phyloP scores from a whole-genome alignment of 2,888 invertebrate genomes.

The Prionchulus punctatus region DNA sequence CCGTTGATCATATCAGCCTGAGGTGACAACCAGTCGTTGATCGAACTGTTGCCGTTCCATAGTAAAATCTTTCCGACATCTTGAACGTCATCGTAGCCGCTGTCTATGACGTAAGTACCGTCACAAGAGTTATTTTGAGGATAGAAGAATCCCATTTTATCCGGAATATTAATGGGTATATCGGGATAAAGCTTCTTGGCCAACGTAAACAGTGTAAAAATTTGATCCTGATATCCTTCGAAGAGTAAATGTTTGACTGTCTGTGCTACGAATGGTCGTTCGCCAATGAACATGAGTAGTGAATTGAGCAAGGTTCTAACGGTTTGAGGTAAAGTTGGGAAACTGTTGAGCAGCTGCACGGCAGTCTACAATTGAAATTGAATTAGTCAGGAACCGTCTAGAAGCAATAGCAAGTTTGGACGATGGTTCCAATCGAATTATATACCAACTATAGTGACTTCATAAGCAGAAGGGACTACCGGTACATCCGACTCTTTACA shows the following conservation, averaged over 20 bases:
- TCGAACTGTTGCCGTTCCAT: not conserved
- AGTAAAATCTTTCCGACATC: not conserved
- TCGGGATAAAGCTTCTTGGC: not conserved
- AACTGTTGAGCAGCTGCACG: not conserved
- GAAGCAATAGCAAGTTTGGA: no score
- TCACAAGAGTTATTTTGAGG: slow-evolving; percentile 4
- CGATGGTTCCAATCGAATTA: no score
- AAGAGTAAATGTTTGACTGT: not conserved
- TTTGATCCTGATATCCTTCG: slow-evolving; percentile 1
- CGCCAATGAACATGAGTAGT: not conserved
- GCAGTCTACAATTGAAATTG: not conserved
- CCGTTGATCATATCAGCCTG: no score
- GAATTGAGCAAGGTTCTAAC: not conserved
- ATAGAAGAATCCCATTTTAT: slow-evolving; percentile 1
- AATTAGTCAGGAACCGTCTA: no score
- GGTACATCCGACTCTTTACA: no score
- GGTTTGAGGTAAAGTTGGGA: not conserved
- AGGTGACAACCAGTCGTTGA: no score
- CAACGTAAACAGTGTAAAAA: not conserved
- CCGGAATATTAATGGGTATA: not conserved
- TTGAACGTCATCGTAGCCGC: not conserved
- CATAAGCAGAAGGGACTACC: not conserved
- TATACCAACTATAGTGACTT: no score
- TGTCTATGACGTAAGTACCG: slow-evolving; percentile 4
- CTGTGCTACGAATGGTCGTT: not conserved